Evolutionary conservation across 2,888 invertebrate genomes (phyloP).

Genomic region (Acheta domesticus): DNA sequence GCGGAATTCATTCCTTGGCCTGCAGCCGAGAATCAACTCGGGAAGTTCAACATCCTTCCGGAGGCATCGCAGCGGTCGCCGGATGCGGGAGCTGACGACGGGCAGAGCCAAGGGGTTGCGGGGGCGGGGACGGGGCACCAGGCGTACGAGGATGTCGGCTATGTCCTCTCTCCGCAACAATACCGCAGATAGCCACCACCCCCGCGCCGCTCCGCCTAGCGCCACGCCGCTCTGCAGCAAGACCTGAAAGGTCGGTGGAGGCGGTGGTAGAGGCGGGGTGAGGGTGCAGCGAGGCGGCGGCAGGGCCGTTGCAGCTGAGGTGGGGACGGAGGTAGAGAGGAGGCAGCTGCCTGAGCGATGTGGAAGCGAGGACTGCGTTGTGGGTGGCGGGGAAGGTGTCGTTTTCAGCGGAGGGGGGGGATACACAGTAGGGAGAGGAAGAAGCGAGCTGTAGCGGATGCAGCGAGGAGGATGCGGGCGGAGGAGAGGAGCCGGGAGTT

Average conservation of each 20-base stretch:
- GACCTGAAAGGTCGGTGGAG: not conserved
- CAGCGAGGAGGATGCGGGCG: slow-evolving; percentile 20
- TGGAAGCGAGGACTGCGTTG: slow-evolving; percentile 18
- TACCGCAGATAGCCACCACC: slow-evolving; percentile 3
- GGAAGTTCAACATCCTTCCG: slow-evolving; percentile 10
- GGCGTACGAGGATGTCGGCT: not conserved
- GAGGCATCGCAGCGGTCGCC: not conserved
- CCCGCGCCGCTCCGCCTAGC: not conserved
- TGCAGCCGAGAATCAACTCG: slow-evolving; percentile 2
- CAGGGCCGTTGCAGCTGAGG: not conserved
- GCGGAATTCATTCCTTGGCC: not conserved
- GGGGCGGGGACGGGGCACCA: not conserved
- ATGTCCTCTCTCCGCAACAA: not conserved
- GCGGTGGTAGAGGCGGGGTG: not conserved
- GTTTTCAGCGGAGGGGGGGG: not conserved
- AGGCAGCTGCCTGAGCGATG: not conserved
- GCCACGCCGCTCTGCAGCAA: not conserved
- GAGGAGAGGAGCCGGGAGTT: not conserved
- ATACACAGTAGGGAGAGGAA: not conserved
- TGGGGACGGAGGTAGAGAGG: not conserved
- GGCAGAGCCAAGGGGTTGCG: not conserved
- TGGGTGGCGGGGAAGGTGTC: too few species aligned
- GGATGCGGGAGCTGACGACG: not conserved
- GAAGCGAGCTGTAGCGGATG: not conserved
- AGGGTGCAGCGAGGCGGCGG: slow-evolving; percentile 18